Evolutionary conservation across 2,113 vertebrate species (phyloP).

Genomic region (Zosterops lateralis): DNA sequence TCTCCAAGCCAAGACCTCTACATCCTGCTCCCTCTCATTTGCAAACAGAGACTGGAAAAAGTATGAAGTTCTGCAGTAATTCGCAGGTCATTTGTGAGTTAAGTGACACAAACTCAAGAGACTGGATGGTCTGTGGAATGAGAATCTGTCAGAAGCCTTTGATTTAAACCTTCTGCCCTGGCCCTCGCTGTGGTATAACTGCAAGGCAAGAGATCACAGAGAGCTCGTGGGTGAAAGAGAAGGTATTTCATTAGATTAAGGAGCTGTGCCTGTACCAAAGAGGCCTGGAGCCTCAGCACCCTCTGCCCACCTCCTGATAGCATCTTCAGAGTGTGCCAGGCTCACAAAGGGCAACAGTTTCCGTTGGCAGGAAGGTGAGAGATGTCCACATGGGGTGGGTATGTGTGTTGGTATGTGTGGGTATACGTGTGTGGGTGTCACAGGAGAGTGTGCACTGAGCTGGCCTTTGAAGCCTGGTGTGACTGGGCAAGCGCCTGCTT

Average conservation of each 20-base stretch:
- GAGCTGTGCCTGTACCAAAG: background rate
- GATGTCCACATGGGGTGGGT: background rate
- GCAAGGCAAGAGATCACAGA: background rate
- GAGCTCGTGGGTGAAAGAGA: background rate
- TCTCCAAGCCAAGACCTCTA: background rate
- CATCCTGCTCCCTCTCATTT: background rate
- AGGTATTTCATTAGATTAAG: background rate
- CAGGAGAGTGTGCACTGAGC: accelerated
- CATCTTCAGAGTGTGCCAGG: background rate
- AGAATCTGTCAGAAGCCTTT: background rate
- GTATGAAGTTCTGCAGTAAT: background rate
- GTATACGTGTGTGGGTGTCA: background rate
- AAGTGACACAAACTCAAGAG: background rate
- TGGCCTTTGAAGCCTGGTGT: background rate
- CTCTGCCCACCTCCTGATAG: constrained; percentile 36
- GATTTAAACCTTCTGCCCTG: background rate
- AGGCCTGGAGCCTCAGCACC: background rate
- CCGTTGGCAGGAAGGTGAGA: constrained; percentile 19
- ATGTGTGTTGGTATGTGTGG: background rate
- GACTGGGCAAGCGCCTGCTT: background rate
- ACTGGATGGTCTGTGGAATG: background rate
- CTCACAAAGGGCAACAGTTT: constrained; percentile 49
- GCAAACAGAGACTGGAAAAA: background rate
- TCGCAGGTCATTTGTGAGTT: background rate
- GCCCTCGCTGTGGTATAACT: background rate